A percentile compares a stretch with the other conserved stretches of the same genome.
Evolutionary conservation across 2,797 vertebrate genomes (phyloP).

Genomic region (Perodicticus potto): DNA sequence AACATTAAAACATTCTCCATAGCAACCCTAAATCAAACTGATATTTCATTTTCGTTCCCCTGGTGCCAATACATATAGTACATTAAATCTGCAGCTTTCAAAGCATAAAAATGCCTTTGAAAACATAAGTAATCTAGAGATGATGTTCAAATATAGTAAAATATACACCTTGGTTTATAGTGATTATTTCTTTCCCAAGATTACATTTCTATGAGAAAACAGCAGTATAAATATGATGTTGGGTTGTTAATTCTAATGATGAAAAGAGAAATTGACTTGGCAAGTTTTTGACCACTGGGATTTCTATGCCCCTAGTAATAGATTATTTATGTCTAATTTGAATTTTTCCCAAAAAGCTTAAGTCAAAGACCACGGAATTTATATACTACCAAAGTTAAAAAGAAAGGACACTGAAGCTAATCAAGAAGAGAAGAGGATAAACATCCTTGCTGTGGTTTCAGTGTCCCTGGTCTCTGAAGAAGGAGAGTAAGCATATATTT

Average conservation of each 20-base stretch:
- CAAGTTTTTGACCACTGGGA: conserved; percentile 17
- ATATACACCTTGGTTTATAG: conserved; percentile 44
- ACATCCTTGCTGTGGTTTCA: neutral
- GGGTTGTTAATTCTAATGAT: conserved; percentile 44
- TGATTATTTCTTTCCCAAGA: conserved; percentile 63
- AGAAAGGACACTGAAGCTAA: neutral
- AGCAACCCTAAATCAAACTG: conserved; percentile 71
- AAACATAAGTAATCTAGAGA: conserved; percentile 70
- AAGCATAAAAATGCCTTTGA: conserved; percentile 70
- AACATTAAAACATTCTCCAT: conserved; percentile 73
- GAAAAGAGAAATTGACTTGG: conserved; percentile 25
- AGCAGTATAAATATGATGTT: neutral
- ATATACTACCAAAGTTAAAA: neutral
- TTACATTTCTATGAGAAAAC: conserved; percentile 55
- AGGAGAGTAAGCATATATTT: neutral
- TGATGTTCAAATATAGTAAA: conserved; percentile 52
- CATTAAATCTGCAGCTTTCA: conserved; percentile 71
- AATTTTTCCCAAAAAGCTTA: conserved; percentile 9
- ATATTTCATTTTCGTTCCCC: conserved; percentile 64
- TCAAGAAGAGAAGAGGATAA: neutral
- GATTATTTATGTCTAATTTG: neutral
- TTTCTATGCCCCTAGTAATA: neutral
- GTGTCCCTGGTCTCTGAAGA: neutral
- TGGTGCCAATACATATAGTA: conserved; percentile 56
- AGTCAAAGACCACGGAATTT: conserved; percentile 15